Conservation (phyloP, 2,113 vertebrate species). For the Callithrix jacchus region DNA sequence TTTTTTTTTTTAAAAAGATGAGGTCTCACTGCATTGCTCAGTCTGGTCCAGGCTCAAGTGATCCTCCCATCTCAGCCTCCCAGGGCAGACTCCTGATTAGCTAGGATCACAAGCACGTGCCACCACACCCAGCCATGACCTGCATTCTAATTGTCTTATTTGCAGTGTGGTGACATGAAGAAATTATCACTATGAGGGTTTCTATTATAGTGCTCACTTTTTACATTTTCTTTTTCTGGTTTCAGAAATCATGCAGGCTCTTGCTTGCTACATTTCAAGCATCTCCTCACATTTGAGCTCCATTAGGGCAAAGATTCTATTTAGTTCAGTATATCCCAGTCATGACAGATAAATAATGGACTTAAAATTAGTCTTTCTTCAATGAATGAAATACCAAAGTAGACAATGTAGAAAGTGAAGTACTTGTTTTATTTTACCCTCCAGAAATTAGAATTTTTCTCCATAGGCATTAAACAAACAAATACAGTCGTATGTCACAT, state of each 20-base stretch:
- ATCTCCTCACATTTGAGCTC: neutral
- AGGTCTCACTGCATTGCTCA: neutral
- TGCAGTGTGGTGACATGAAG: neutral
- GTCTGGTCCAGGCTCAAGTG: neutral
- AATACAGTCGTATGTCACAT: neutral
- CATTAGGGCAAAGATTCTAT: neutral
- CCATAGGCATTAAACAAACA: neutral
- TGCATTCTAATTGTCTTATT: neutral
- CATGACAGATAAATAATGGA: neutral
- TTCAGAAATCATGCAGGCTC: slow-evolving; percentile 2
- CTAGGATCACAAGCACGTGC: neutral
- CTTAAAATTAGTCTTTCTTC: neutral
- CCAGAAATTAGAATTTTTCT: slow-evolving; percentile 29
- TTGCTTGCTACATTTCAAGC: neutral
- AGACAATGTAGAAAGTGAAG: neutral
- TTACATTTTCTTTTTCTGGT: neutral
- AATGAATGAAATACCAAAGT: slow-evolving; percentile 32
- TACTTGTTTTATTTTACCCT: neutral
- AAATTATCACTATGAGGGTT: neutral
- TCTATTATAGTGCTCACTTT: neutral
- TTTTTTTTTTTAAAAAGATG: neutral
- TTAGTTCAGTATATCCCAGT: neutral
- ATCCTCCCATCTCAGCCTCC: neutral
- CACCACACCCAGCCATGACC: neutral
- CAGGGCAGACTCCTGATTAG: neutral